Evolutionary conservation across 1,140 invertebrate genomes (phyloP).

Genomic region (Procambarus virginalis): DNA sequence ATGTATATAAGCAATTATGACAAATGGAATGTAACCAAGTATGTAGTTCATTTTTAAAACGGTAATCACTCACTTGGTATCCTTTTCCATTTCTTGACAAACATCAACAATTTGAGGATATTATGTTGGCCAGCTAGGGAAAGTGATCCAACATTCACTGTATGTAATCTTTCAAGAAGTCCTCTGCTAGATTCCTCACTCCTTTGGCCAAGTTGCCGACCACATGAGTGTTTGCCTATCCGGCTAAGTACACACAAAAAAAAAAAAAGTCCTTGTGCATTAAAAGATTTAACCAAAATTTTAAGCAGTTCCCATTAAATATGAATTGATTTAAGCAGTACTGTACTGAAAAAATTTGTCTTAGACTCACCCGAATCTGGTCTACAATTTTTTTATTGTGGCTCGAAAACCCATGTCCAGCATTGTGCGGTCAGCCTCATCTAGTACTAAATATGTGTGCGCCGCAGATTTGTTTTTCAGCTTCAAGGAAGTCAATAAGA

Average conservation of each 20-base stretch:
- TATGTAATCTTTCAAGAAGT: conserved; percentile 91
- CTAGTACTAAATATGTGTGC: conserved; percentile 95
- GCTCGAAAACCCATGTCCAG: conserved; percentile 99
- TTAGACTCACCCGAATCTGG: conserved; percentile 82
- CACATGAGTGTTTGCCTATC: conserved; percentile 85
- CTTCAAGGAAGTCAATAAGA: conserved; percentile 96
- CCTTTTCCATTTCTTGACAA: conserved; percentile 81
- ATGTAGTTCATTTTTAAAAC: not conserved
- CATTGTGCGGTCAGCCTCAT: conserved; percentile 99
- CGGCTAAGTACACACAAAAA: conserved; percentile 73
- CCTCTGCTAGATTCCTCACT: conserved; percentile 94
- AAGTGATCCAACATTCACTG: conserved; percentile 96
- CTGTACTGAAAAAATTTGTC: too few relatives aligned
- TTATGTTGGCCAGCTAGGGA: conserved; percentile 97
- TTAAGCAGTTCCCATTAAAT: too few relatives aligned
- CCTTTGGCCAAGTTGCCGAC: conserved; percentile 99
- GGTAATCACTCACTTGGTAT: conserved; percentile 60
- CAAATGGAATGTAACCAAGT: not conserved
- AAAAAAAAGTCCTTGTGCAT: too few relatives aligned
- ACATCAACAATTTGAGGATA: conserved; percentile 97
- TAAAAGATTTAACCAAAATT: too few relatives aligned
- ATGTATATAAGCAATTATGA: not conserved
- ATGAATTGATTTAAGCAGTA: too few relatives aligned
- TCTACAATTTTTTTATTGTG: conserved; percentile 99
- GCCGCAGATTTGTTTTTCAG: conserved; percentile 88